These are phyloP conservation scores for Aelia acuminata DNA, from an alignment of 2,888 invertebrate genomes.

Conservation along the genomic window DNA sequence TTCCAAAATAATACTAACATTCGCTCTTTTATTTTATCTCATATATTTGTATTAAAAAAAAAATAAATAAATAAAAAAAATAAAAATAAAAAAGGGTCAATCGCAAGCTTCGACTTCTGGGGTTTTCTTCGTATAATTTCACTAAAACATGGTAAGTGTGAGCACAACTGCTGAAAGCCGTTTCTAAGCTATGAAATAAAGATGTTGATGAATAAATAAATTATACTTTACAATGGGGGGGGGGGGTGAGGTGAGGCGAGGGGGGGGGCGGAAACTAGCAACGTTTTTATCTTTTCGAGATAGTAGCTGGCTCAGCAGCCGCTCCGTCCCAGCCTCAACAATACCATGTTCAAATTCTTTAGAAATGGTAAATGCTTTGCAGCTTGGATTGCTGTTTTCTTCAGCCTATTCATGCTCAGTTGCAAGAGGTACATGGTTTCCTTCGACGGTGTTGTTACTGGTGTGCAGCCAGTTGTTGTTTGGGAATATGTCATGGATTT, in stretches of 20 bases:
- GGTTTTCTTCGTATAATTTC: too few relatives aligned
- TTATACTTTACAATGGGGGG: not conserved
- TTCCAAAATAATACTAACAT: too few relatives aligned
- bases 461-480: constrained; percentile 74
- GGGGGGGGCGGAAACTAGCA: not conserved
- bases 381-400: not conserved
- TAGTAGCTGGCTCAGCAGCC: not conserved
- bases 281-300: not conserved
- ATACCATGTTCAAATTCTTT: not conserved
- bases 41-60: too few relatives aligned
- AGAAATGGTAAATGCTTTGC: not conserved
- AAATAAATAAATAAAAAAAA: too few relatives aligned
- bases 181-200: not conserved
- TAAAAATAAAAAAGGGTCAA: too few relatives aligned
- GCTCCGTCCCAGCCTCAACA: not conserved
- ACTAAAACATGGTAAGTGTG: too few relatives aligned
- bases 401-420: not conserved
- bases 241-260: not conserved
- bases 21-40: too few relatives aligned
- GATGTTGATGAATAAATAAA: not conserved
- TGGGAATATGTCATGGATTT: constrained; percentile 86
- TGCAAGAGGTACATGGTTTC: constrained; percentile 64
- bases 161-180: not conserved
- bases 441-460: constrained; percentile 72
- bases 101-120: too few relatives aligned